phyloP scores from a whole-genome alignment of 2,888 invertebrate species.

The Parnassius smintheus region DNA sequence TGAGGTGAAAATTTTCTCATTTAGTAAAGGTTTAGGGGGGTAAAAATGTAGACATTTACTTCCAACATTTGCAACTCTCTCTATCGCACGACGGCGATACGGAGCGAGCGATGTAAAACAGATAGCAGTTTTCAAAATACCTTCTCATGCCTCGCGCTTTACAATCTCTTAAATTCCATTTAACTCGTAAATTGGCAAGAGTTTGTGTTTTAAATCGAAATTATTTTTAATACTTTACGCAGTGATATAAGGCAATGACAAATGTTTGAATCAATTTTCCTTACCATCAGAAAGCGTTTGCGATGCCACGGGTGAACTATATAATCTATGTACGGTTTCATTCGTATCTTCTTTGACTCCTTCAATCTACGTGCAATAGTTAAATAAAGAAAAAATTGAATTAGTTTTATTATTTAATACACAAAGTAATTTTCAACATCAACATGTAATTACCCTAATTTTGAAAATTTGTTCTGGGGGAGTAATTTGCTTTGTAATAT shows the following conservation, averaged over 20 bases:
- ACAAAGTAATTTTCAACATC: background rate
- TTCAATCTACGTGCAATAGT: slow-evolving; percentile 11
- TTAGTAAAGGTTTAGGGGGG: no score
- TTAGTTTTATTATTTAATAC: background rate
- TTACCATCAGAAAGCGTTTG: slow-evolving; percentile 5
- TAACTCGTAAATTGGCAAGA: no score
- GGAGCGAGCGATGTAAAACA: no score
- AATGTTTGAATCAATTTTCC: background rate
- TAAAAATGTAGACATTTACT: no score
- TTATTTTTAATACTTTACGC: background rate
- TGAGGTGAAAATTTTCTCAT: no score
- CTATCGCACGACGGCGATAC: no score
- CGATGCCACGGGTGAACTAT: slow-evolving; percentile 5
- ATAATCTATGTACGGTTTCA: slow-evolving; percentile 7
- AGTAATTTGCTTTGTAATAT: slow-evolving; percentile 40
- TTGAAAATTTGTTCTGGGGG: slow-evolving; percentile 46
- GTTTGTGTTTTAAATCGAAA: no score
- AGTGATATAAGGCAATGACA: no score
- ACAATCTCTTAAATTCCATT: no score
- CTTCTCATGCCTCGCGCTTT: no score
- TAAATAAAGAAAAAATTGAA: background rate
- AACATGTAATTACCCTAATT: slow-evolving; percentile 37
- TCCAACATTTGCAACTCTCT: no score
- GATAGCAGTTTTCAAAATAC: no score
- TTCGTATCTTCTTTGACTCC: slow-evolving; percentile 5